phyloP scores from a whole-genome alignment of 2,113 vertebrate genomes.

The Prionailurus bengalensis region DNA sequence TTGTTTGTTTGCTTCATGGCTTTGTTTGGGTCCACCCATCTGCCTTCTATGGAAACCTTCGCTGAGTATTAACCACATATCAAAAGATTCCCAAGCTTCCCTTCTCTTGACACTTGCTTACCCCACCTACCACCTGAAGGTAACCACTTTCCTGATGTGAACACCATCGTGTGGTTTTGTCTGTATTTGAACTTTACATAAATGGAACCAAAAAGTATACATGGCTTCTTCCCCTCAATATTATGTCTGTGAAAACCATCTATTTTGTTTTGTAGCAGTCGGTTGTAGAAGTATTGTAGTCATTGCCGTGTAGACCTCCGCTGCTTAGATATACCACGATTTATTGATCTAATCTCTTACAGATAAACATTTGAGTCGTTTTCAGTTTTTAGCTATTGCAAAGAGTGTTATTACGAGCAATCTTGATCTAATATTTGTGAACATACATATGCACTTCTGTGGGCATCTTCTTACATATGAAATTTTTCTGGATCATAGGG shows the following conservation, averaged over 20 bases:
- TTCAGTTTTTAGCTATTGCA: background rate
- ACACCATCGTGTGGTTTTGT: background rate
- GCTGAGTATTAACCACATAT: background rate
- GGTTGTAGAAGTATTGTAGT: background rate
- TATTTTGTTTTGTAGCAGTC: background rate
- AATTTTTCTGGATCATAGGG: background rate
- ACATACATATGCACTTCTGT: background rate
- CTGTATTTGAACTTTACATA: background rate
- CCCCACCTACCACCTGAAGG: background rate
- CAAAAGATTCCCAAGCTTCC: background rate
- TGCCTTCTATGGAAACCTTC: background rate
- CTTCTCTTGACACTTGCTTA: background rate
- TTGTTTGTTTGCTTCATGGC: background rate
- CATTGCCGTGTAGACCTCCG: background rate
- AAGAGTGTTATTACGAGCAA: background rate
- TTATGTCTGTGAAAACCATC: background rate
- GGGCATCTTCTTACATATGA: background rate
- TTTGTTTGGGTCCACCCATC: too few species aligned
- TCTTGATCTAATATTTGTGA: constrained; percentile 6
- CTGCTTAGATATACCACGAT: background rate
- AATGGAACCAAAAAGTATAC: background rate
- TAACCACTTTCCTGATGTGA: background rate
- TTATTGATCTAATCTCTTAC: background rate
- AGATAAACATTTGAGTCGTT: background rate
- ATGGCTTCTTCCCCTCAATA: background rate